Conservation (phyloP, 2,113 vertebrate species). For the Lasiurus borealis region DNA sequence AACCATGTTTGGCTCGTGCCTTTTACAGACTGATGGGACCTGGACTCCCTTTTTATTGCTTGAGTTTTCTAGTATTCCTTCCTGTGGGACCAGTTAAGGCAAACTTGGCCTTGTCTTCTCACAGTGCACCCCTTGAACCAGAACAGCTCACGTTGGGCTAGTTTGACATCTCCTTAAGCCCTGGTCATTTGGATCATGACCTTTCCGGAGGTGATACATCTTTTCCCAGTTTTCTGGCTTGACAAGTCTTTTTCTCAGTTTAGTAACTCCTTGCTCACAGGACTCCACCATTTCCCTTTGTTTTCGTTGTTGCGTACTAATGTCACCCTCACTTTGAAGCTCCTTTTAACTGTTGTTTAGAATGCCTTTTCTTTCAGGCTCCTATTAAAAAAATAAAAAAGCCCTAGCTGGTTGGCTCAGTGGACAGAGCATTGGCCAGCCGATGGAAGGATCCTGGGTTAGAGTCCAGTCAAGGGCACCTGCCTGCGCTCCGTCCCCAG, state of each 20-base stretch:
- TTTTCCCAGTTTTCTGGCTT: constrained; percentile 11
- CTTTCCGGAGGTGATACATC: not conserved
- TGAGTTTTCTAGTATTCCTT: not conserved
- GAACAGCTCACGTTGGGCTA: not conserved
- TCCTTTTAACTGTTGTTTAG: not conserved
- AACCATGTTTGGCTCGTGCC: not conserved
- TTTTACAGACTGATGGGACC: not conserved
- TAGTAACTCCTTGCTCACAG: not conserved
- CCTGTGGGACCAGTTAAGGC: not conserved
- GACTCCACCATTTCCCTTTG: not conserved
- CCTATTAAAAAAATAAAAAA: not conserved
- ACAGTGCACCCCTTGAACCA: not conserved
- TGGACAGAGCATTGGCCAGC: no score
- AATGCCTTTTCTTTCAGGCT: not conserved
- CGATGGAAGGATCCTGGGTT: no score
- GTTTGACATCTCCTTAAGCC: not conserved
- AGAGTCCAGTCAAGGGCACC: no score
- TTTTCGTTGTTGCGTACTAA: not conserved
- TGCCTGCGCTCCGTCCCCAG: no score
- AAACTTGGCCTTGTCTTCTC: not conserved
- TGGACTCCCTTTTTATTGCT: not conserved
- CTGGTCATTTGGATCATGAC: not conserved
- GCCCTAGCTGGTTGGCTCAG: no score
- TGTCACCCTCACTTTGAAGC: not conserved
- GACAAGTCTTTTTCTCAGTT: not conserved